Conservation (phyloP, 2,113 vertebrate species). For the Apaloderma vittatum region DNA sequence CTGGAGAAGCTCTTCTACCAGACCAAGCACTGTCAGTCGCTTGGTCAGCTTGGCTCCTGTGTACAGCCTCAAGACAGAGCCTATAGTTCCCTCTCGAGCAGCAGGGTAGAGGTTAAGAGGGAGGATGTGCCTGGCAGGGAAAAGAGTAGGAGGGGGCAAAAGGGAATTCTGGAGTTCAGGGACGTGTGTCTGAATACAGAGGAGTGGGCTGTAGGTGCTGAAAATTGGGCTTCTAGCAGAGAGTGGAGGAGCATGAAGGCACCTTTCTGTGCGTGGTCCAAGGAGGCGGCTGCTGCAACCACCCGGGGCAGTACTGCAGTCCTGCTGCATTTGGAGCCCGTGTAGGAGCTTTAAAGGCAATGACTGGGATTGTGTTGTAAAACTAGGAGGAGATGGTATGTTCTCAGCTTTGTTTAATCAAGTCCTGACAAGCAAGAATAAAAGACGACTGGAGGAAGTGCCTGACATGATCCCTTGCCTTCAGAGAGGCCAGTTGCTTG, state of each 20-base stretch:
- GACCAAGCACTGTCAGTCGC: not conserved
- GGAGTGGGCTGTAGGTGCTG: not conserved
- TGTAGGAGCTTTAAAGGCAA: not conserved
- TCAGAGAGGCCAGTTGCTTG: not conserved
- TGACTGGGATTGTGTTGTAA: not conserved
- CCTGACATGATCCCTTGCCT: not conserved
- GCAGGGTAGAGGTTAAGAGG: not conserved
- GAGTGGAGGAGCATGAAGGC: not conserved
- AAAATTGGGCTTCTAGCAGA: not conserved
- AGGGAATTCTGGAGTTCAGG: not conserved
- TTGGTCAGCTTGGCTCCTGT: not conserved
- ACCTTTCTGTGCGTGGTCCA: not conserved
- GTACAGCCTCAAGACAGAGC: not conserved
- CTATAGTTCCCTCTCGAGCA: not conserved
- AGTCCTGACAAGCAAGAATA: not conserved
- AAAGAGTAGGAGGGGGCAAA: not conserved
- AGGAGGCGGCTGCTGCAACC: not conserved
- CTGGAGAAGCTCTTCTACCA: not conserved
- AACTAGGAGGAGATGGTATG: not conserved
- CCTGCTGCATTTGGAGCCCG: not conserved
- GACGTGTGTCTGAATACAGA: not conserved
- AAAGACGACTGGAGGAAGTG: not conserved
- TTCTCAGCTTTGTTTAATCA: not conserved
- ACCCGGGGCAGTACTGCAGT: rapidly evolving
- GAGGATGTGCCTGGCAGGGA: not conserved